Evolutionary conservation across 2,797 vertebrate genomes (phyloP).

Genomic region (Brotula barbata): DNA sequence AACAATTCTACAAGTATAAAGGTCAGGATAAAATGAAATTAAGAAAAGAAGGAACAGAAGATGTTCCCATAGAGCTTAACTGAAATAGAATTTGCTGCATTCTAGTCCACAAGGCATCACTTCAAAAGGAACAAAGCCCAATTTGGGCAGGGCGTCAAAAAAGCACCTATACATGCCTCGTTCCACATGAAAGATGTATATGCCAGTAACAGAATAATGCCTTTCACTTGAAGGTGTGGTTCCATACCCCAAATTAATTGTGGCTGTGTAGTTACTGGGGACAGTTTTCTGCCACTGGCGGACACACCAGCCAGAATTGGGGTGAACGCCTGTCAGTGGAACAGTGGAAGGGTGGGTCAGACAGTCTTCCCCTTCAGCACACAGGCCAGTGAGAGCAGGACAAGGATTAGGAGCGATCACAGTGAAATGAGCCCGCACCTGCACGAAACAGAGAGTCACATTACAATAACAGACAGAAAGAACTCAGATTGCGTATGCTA

Average conservation of each 20-base stretch:
- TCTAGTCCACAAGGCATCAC: background rate
- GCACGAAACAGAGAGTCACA: constrained; percentile 3
- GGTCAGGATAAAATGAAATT: too few species aligned
- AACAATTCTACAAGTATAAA: too few species aligned
- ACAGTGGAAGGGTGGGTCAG: constrained; percentile 24
- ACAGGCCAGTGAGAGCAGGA: constrained; percentile 44
- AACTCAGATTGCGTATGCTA: too few species aligned
- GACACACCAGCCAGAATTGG: constrained; percentile 71
- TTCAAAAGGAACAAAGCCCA: background rate
- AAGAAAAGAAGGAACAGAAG: background rate
- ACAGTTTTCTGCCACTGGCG: constrained; percentile 74
- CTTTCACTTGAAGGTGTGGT: too few species aligned
- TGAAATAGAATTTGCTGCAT: background rate
- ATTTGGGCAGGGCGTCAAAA: too few species aligned
- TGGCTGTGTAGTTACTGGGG: constrained; percentile 47
- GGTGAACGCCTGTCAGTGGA: constrained; percentile 58
- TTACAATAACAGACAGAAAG: background rate
- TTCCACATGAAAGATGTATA: too few species aligned
- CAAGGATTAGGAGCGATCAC: constrained; percentile 61
- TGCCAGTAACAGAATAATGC: too few species aligned
- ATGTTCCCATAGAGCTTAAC: background rate
- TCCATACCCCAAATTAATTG: constrained; percentile 63
- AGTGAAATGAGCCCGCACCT: constrained; percentile 74
- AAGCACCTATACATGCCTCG: too few species aligned
- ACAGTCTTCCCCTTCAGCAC: constrained; percentile 57